Evolutionary conservation across 1,140 invertebrate genomes (phyloP), one percentile per base, ranked within the genome.

Genomic region (Acromyrmex charruanus): DNA sequence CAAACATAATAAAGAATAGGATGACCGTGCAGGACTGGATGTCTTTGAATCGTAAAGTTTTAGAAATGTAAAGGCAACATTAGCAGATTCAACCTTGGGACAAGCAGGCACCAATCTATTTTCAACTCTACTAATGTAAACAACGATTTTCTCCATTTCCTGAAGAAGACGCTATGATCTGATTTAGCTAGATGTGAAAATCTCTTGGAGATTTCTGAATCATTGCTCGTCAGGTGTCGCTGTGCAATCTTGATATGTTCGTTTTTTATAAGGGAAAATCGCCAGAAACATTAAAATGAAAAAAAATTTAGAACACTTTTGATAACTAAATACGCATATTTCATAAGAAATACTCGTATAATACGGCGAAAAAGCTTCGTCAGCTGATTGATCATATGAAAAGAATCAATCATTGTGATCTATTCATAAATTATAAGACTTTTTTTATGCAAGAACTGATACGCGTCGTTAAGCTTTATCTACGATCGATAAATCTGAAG

Each of bases 401-500:
- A 53, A 69, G 31, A 16, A 10, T 25, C 31, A 18, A 55, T 25
- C 14, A 16, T 61, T n/a, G 25, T 5, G 35, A 65, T 4, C 25
- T 9, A 18, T 18, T 7, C 1, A 55, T n/a, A 71, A 81, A 81
- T 44, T 81, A 53, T 44, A 3, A 9, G 12, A 55, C 55, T 58
- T 58, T 14, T 39, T 58, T 81, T 61, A 71, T 21, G 9, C 14
- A 6, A 51, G 31, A 39, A 61, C 35, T 12, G 25, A 81, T 69
- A 58, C 53, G 77, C 28, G 53, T 14, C 77, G n/a, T 28, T 80
- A 28, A 80, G 12, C 14, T 53, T 69, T 39, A 58, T 81, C 31
- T 66, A 5, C 49, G 21, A 9, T 25, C 77, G 35, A 87, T 90
- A 77, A 82, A 87, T 77, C 68, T 77, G 61, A 66, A 71, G 53